Base-by-base conservation (phyloP, 2,888 invertebrate species). In the Melipona bicolor region DNA sequence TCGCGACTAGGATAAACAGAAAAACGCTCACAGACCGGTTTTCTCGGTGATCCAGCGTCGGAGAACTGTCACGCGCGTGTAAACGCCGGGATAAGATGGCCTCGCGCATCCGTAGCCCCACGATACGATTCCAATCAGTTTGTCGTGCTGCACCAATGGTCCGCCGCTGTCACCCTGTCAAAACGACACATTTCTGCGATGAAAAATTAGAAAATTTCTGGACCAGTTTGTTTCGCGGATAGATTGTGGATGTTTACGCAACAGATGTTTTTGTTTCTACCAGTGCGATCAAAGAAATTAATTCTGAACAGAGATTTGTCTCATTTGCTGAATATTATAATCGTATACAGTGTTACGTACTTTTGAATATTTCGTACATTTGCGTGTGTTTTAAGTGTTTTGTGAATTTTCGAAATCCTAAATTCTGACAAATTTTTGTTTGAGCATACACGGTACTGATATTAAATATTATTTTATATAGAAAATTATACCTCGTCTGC, bases 31-130 rank as follows among this genome's bases (percentile, higher is more conserved):
- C 17, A 81, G 59, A 24, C 81, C 85, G 13, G 81, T 81, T 65
- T 84, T 90, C 64, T 89, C 86, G 56, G 79, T 87, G 81, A 92
- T 91, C 92, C 91, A 91, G 65, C 81, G 72, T 36, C 91, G 90
- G 43, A 93, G 83, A 3, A 88, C 86, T 36, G 92, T 78, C 0
- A 96, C 94, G 81, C 95, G 94, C 0, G 96, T 95, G 77, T 96
- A 96, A 0, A 96, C 95, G 36, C 96, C 96, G 1, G 96, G 96
- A 81, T 95, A 95, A 17, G 89, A 83, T 0, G 91, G 88, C 15
- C 95, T 92, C 0, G 95, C 95, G 83, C 96, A 96, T 1, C 95
- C 95, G 91, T 95, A 95, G 3, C 95, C 96, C 95, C 95, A 96
- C 9, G 96, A 96, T 0, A 96, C 95, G 36, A 96, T 93, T n/a